Evolutionary conservation across 2,113 vertebrate genomes (phyloP), one percentile per base, ranked within the genome.

Genomic region (Campylomormyrus numenius): DNA sequence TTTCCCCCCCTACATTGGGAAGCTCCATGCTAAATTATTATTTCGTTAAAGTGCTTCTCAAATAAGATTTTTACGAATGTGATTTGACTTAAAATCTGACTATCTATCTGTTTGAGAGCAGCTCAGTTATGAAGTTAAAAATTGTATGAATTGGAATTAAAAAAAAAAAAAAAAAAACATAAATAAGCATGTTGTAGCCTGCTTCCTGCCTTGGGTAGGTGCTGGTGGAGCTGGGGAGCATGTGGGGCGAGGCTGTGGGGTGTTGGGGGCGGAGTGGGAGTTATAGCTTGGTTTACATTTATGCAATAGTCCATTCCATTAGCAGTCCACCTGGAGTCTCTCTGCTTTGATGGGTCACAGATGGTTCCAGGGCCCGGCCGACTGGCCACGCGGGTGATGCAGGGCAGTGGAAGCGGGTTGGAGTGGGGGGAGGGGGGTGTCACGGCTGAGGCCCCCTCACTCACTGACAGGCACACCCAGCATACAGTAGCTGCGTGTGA

Each of bases 261-360:
- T 19, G 46, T 45, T 48, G 11, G 50, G 45, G 88, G 10, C 3
- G 4, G 39, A 53, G 21, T 3, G 39, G 42, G 11, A 53, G 11
- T 58, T 45, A 62, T 50, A 39, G 66, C 85, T 53, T 21, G 17
- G 48, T 53, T 27, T 48, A 74, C 89, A 88, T 88, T 88, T 90
- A 77, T 90, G 87, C 89, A 90, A 90, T 88, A 74, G 62, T 85
- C 62, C 62, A 80, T 90, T 90, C 89, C 85, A 88, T 90, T 90
- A 88, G 88, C 77, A 39, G 70, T 52, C 70, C 87, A 88, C 87
- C 90, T 90, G 90, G 90, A 84, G 90, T 50, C 70, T 88, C 86
- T 62, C 77, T 56, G 50, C 35, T 90, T 88, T 90, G 86, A 88
- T 88, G 50, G 87, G 87, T 88, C 90, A 90, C 90, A 88, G 86